Conservation (phyloP, 1,140 invertebrate species). For the Platyura marginata region DNA sequence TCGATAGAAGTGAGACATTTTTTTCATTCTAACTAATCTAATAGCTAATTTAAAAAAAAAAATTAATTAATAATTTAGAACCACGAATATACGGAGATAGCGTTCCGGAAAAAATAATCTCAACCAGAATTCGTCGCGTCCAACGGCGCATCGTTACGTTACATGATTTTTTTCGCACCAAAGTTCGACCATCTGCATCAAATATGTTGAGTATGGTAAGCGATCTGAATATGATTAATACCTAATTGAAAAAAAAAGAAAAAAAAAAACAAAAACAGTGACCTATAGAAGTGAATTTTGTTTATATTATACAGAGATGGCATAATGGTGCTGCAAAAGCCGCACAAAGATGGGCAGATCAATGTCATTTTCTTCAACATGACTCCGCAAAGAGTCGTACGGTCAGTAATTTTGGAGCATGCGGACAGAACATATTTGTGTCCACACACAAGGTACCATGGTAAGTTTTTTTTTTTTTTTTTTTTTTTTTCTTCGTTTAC, state of each 20-base stretch:
- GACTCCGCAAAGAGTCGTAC: conserved; percentile 44
- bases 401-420: conserved; percentile 45
- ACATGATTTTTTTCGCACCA: not conserved
- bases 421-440: conserved; percentile 71
- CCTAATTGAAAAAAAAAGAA: too few species aligned
- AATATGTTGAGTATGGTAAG: not conserved
- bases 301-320: conserved; percentile 40
- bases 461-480: conserved; percentile 28
- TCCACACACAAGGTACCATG: conserved; percentile 61
- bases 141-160: not conserved
- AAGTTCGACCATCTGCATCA: not conserved
- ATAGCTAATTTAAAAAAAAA: too few species aligned
- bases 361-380: conserved; percentile 48
- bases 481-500: too few species aligned
- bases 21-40: too few species aligned
- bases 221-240: not conserved
- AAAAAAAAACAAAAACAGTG: too few species aligned
- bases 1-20: too few species aligned
- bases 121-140: not conserved
- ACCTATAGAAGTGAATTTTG: not conserved
- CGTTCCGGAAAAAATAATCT: not conserved
- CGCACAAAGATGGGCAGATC: conserved; percentile 55
- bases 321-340: conserved; percentile 42
- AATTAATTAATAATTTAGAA: too few species aligned
- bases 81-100: not conserved